These are phyloP conservation scores for Porites cylindrica DNA, from an alignment of 92 coral and sea anemone species.

Conservation along the genomic window DNA sequence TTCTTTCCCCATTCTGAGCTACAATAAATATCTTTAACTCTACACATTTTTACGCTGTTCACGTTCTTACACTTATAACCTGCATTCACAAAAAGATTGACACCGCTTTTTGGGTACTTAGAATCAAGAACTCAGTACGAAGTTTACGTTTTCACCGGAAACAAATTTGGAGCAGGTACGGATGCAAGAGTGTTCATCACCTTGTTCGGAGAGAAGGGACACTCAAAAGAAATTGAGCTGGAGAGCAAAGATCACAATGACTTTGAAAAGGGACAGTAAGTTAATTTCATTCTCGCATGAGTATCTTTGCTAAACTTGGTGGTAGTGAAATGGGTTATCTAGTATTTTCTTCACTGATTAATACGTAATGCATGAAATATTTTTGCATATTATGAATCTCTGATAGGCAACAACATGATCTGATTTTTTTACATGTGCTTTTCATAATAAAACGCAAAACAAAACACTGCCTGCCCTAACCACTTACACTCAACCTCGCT, in stretches of 20 bases:
- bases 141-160: slow-evolving; percentile 85
- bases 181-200: slow-evolving; percentile 93
- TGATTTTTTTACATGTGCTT: too few species aligned
- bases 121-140: slow-evolving; percentile 73
- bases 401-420: too few species aligned
- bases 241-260: slow-evolving; percentile 83
- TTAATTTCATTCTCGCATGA: background rate
- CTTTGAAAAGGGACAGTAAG: slow-evolving; percentile 98
- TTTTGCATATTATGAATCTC: too few species aligned
- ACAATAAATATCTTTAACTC: too few species aligned
- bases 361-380: background rate
- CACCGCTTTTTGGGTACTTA: background rate
- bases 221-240: slow-evolving; percentile 78
- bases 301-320: background rate
- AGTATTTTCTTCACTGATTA: too few species aligned
- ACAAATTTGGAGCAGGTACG: slow-evolving; percentile 96
- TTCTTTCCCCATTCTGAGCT: too few species aligned
- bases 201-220: slow-evolving; percentile 85
- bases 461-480: too few species aligned
- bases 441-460: too few species aligned
- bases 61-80: background rate
- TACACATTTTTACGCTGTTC: too few species aligned
- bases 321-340: background rate
- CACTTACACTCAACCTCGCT: too few species aligned
- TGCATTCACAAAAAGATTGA: background rate